These are phyloP conservation scores for Hirtodrosophila alboralis DNA, from an alignment of 2,888 invertebrate genomes.

Conservation along the genomic window DNA sequence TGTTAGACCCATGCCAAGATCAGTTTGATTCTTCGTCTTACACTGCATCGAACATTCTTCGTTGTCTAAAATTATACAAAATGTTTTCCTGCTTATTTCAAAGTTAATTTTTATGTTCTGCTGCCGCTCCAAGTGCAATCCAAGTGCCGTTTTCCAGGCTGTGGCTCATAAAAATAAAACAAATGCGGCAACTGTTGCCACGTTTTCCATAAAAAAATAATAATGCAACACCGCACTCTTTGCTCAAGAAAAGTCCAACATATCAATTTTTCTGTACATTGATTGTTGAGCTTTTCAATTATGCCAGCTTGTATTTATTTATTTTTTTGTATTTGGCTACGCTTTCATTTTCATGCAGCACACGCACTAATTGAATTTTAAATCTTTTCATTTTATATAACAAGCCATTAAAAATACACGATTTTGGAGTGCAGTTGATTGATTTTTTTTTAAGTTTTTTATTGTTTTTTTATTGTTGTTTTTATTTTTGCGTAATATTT, in stretches of 20 bases:
- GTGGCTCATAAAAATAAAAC: conserved; percentile 51
- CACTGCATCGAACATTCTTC: conserved; percentile 41
- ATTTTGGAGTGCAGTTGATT: conserved; percentile 23
- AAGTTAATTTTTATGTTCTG: conserved; percentile 57
- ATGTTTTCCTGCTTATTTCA: conserved; percentile 43
- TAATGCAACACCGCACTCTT: conserved; percentile 14
- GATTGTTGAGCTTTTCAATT: conserved; percentile 42
- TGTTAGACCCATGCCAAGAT: conserved; percentile 60
- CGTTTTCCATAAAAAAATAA: conserved; percentile 16
- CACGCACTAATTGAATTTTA: conserved; percentile 63
- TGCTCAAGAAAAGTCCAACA: not conserved
- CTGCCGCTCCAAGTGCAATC: conserved; percentile 39
- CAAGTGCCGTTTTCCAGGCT: conserved; percentile 41
- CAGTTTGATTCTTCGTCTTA: conserved; percentile 5
- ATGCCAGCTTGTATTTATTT: conserved; percentile 21
- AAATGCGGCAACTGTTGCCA: conserved; percentile 51
- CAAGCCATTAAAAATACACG: conserved; percentile 19
- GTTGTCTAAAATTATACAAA: conserved; percentile 67
- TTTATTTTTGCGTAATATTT: conserved; percentile 26
- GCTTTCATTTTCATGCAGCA: conserved; percentile 59
- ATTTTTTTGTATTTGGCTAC: conserved; percentile 42
- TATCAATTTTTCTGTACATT: conserved; percentile 7
- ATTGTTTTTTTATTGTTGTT: conserved; percentile 1
- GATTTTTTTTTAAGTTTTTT: conserved; percentile 31
- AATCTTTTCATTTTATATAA: conserved; percentile 45